phyloP scores from a whole-genome alignment of 2,113 vertebrate genomes.

The Centropus bengalensis region DNA sequence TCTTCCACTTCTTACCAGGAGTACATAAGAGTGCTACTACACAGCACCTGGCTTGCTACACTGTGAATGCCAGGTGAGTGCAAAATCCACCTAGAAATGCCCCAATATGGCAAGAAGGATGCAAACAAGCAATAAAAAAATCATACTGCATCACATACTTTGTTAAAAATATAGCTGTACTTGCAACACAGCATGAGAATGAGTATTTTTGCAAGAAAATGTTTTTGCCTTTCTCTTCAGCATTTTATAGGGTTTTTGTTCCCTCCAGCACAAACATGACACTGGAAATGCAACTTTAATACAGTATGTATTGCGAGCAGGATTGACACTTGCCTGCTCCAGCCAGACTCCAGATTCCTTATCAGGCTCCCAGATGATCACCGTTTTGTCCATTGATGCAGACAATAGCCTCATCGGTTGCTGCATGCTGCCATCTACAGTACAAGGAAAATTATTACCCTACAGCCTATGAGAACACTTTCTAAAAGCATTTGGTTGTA shows the following conservation, averaged over 20 bases:
- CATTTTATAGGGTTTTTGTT: background rate
- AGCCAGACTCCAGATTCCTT: conserved; percentile 94
- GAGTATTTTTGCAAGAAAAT: background rate
- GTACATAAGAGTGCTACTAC: background rate
- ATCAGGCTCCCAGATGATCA: conserved; percentile 96
- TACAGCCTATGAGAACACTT: background rate
- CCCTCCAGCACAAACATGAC: background rate
- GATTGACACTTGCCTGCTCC: conserved; percentile 84
- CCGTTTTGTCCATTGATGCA: conserved; percentile 97
- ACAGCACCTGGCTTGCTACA: background rate
- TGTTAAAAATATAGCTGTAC: background rate
- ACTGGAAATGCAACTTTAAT: background rate
- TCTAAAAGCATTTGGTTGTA: background rate
- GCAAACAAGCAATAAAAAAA: background rate
- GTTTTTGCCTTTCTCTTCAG: background rate
- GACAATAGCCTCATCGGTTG: conserved; percentile 89
- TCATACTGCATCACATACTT: background rate
- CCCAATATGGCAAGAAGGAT: background rate
- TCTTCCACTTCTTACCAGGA: background rate
- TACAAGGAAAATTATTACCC: conserved; percentile 56
- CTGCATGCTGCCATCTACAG: conserved; percentile 84
- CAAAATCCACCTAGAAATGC: background rate
- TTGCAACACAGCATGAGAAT: background rate
- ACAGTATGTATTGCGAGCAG: accelerated
- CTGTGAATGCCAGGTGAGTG: background rate